These are phyloP conservation scores for Lucilia sericata DNA, from an alignment of 1,140 invertebrate genomes.

Conservation along the genomic window DNA sequence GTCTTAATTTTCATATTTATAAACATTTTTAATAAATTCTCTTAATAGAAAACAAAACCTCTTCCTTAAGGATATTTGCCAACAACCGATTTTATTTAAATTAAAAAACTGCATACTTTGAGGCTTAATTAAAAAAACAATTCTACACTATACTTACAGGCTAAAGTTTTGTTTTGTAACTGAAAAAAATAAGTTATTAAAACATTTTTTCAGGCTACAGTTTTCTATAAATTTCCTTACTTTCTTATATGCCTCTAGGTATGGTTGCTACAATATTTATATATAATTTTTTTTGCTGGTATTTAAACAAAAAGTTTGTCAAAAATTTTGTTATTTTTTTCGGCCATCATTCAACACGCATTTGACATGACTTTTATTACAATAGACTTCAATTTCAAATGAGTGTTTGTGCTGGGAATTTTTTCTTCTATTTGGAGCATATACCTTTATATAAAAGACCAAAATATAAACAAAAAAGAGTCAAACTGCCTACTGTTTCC, in stretches of 20 bases:
- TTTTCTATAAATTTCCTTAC: constrained; percentile 29
- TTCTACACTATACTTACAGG: constrained; percentile 3
- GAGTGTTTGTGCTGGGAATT: background rate
- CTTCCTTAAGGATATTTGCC: background rate
- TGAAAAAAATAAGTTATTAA: background rate
- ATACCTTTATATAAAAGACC: constrained; percentile 29
- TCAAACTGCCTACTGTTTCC: constrained; percentile 13
- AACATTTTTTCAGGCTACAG: background rate
- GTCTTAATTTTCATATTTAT: too few species aligned
- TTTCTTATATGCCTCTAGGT: background rate
- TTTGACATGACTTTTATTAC: constrained; percentile 43
- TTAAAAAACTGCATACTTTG: constrained; percentile 5
- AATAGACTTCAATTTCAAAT: constrained; percentile 33
- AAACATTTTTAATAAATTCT: too few species aligned
- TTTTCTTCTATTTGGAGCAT: background rate
- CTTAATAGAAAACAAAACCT: background rate
- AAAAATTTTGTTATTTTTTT: constrained; percentile 19
- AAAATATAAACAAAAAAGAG: background rate
- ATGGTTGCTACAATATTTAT: background rate
- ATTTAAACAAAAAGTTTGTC: background rate
- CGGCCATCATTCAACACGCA: constrained; percentile 37
- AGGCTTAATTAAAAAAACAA: background rate
- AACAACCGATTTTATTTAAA: background rate
- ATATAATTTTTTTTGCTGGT: background rate
- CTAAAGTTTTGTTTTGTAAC: background rate